A percentile compares a stretch with the other conserved stretches of the same genome.
These are phyloP conservation scores for Paracentrotus lividus DNA, from an alignment of 53 echinoderm and acorn worm genomes.

Conservation along the genomic window DNA sequence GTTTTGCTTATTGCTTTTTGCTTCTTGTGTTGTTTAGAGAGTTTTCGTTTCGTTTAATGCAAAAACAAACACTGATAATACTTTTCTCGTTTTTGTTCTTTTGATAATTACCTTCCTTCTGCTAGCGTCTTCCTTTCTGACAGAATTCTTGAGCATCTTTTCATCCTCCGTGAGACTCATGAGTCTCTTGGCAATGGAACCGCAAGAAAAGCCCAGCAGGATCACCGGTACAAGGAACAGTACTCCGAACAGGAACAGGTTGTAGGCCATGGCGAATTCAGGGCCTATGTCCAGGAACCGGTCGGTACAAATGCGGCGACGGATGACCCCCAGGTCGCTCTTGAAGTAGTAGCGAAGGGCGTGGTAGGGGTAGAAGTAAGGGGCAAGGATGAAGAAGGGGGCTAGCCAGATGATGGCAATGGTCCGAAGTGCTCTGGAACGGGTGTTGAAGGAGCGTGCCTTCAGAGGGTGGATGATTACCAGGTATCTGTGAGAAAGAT, in stretches of 20 bases:
- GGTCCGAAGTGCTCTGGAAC: constrained; percentile 83
- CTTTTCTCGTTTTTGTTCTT: too few relatives aligned
- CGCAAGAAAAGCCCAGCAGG: constrained; percentile 86
- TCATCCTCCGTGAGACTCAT: constrained; percentile 88
- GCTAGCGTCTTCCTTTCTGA: constrained; percentile 89
- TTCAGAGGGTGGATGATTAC: constrained; percentile 92
- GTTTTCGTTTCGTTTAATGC: too few relatives aligned
- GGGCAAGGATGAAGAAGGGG: constrained; percentile 81
- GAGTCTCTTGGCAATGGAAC: constrained; percentile 87
- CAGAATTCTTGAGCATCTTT: constrained; percentile 91
- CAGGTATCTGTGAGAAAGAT: constrained; percentile 76
- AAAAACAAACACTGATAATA: too few relatives aligned
- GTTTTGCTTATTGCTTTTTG: not conserved
- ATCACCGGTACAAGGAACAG: constrained; percentile 81
- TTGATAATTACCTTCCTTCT: constrained; percentile 80
- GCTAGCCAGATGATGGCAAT: constrained; percentile 84
- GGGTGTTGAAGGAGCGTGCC: constrained; percentile 94
- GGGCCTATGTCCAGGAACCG: constrained; percentile 32
- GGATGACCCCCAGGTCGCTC: constrained; percentile 83
- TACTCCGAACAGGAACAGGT: constrained; percentile 76
- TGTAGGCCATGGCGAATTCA: constrained; percentile 67
- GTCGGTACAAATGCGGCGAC: constrained; percentile 79
- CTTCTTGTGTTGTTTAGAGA: too few relatives aligned
- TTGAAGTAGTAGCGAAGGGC: constrained; percentile 70
- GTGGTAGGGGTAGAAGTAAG: constrained; percentile 88